These are phyloP conservation scores for Spondyliosoma cantharus DNA, from an alignment of 2,797 vertebrate genomes.

Conservation along the genomic window DNA sequence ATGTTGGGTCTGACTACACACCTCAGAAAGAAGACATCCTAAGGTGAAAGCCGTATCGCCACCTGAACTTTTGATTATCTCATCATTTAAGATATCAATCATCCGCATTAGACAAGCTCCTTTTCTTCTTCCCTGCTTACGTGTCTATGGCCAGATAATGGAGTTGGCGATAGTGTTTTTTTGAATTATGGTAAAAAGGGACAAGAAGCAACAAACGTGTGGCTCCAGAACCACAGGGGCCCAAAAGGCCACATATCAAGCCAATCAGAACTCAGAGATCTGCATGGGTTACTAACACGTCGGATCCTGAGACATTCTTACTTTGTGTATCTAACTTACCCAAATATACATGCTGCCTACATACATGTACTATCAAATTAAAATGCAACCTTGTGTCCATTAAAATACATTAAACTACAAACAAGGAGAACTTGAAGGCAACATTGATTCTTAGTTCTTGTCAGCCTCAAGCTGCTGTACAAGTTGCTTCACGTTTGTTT, in stretches of 20 bases:
- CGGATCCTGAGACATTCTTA: not conserved
- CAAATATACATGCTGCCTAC: not conserved
- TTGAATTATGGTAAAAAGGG: not conserved
- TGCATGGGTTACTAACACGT: too few relatives aligned
- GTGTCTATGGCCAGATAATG: not conserved
- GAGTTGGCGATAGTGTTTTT: not conserved
- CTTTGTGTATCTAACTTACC: too few relatives aligned
- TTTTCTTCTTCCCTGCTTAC: not conserved
- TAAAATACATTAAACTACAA: not conserved
- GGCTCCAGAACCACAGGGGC: not conserved
- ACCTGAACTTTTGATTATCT: not conserved
- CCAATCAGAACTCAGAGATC: too few relatives aligned
- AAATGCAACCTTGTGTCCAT: not conserved
- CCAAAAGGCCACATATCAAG: not conserved
- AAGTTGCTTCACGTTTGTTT: too few relatives aligned
- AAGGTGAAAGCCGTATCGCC: not conserved
- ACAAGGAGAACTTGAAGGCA: not conserved
- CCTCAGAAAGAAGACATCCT: not conserved
- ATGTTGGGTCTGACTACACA: slow-evolving; percentile 1
- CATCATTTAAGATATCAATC: not conserved
- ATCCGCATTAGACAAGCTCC: not conserved
- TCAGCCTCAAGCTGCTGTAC: not conserved
- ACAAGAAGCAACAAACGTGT: not conserved
- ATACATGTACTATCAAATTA: not conserved
- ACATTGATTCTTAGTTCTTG: too few relatives aligned